Evolutionary conservation across 2,113 vertebrate species (phyloP).

Genomic region (Neodon shergylaensis): DNA sequence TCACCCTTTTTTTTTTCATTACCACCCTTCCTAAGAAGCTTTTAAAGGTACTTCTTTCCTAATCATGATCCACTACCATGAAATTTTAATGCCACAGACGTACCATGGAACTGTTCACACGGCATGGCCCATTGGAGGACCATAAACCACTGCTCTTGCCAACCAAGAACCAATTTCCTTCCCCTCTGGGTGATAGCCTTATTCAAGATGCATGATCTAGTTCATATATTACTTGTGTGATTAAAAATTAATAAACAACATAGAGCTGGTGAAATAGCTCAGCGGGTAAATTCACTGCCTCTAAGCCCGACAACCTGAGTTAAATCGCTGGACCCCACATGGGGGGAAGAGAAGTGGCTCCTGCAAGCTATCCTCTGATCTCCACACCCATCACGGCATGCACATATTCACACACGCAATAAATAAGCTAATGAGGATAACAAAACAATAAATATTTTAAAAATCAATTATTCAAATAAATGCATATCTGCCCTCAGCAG

Average conservation of each 20-base stretch:
- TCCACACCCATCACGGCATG: neutral
- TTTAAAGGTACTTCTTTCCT: neutral
- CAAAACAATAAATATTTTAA: neutral
- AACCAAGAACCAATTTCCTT: neutral
- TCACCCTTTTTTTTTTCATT: neutral
- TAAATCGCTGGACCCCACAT: neutral
- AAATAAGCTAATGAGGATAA: neutral
- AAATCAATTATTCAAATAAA: constrained; percentile 11
- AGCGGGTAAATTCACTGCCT: neutral
- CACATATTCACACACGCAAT: neutral
- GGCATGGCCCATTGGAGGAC: neutral
- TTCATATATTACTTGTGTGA: neutral
- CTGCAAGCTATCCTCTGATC: neutral
- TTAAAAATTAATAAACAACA: constrained; percentile 48
- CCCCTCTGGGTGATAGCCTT: neutral
- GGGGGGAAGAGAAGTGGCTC: neutral
- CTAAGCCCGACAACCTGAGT: neutral
- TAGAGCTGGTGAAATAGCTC: neutral
- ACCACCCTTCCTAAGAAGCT: neutral
- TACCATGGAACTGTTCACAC: neutral
- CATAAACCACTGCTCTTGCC: neutral
- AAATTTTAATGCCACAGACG: constrained; percentile 1
- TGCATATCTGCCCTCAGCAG: neutral
- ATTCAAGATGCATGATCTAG: neutral
- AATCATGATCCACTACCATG: neutral